Evolutionary conservation across 1,140 invertebrate species (phyloP), one percentile per base, ranked within the genome.

Genomic region (Scaptodrosophila lebanonensis): DNA sequence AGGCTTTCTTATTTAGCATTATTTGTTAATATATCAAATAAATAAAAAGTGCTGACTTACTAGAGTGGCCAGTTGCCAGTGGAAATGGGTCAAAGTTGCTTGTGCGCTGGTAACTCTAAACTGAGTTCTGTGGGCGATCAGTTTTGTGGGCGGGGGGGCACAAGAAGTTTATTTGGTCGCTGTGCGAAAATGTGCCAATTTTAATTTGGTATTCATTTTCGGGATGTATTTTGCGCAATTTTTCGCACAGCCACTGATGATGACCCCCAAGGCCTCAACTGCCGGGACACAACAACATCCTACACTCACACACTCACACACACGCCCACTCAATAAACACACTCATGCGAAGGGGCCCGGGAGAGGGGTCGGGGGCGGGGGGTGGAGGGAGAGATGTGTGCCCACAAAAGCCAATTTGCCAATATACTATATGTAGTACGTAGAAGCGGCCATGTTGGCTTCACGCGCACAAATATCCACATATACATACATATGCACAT

Each of bases 391-490:
- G n/a, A n/a, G 5, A 40, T 66, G 45, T 22, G 59, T 47, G 51
- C 50, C 40, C 62, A 59, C 66, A 59, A 75, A 62, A 58, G 71
- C 52, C 61, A 70, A 76, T 70, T 66, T 63, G 47, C 42, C 29
- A 49, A 25, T 25, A 25, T 8, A n/a, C n/a, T n/a, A n/a, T n/a
- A n/a, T n/a, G n/a, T n/a, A n/a, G n/a, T n/a, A n/a, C n/a, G 8
- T 3, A 8, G 22, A 4, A 8, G 22, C 22, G 22, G 22, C 22
- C 22, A 25, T 25, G 8, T 33, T 33, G 5, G 8, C 32, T 43
- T 40, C 59, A 59, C 22, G 48, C 44, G 29, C 53, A 48, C 30
- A 43, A n/a, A 6, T 38, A 17, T 11, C 6, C 22, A 15, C 8
- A 1, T 33, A 3, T 38, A 18, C 8, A 17, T 45, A 11, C 9